A percentile compares a stretch with the other conserved stretches of the same genome.
Evolutionary conservation across 2,888 invertebrate genomes (phyloP).

Genomic region (Clitarchus hookeri): DNA sequence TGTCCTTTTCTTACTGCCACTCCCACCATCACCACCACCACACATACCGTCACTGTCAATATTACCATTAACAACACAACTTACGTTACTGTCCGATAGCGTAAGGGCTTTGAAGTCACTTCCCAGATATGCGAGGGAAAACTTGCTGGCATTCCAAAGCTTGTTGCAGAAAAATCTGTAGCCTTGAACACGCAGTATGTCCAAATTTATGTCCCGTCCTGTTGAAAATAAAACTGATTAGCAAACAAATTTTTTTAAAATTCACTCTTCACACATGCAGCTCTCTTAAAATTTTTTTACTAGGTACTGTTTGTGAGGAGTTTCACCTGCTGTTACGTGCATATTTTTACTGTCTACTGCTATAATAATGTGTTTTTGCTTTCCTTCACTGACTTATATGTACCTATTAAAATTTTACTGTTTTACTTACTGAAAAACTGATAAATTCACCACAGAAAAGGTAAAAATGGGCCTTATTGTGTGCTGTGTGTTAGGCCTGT

Average conservation of each 20-base stretch:
- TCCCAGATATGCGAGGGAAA: constrained; percentile 66
- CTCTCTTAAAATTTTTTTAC: no score
- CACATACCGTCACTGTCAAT: not conserved
- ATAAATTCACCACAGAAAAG: no score
- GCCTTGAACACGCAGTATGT: constrained; percentile 90
- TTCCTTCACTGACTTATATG: no score
- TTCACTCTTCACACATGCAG: not conserved
- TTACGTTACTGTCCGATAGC: not conserved
- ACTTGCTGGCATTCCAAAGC: constrained; percentile 97
- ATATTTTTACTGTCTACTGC: no score
- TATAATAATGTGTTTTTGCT: no score
- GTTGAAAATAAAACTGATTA: constrained; percentile 18
- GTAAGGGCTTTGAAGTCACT: constrained; percentile 44
- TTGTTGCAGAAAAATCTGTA: constrained; percentile 98
- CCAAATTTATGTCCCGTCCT: constrained; percentile 94
- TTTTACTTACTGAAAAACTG: no score
- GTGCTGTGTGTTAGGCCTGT: no score
- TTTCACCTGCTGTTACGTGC: no score
- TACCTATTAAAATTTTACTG: no score
- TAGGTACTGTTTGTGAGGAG: no score
- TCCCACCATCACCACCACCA: not conserved
- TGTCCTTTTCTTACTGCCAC: constrained; percentile 12
- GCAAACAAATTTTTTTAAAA: not conserved
- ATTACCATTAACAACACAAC: not conserved
- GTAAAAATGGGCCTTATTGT: no score